phyloP scores from a whole-genome alignment of 2,113 vertebrate genomes.

The Cettia cetti region DNA sequence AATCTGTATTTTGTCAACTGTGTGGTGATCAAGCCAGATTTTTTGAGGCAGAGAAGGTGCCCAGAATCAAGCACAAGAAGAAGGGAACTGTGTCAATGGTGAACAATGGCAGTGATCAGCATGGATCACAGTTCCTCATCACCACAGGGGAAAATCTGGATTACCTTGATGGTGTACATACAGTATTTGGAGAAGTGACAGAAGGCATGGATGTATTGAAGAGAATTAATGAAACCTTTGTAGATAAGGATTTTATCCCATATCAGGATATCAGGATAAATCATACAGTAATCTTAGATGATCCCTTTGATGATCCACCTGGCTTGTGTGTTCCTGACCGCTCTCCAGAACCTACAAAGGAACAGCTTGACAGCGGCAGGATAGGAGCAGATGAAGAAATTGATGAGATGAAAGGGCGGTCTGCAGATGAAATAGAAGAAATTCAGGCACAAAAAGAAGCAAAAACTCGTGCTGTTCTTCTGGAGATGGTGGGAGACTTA shows the following conservation, averaged over 20 bases:
- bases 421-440: conserved; percentile 88
- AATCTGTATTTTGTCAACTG: no score
- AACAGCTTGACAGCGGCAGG: conserved; percentile 93
- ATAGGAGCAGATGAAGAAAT: conserved; percentile 97
- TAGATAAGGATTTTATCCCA: conserved; percentile 92
- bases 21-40: no score
- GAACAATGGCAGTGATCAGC: no score
- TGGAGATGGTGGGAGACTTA: conserved; percentile 87
- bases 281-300: conserved; percentile 95
- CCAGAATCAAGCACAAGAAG: no score
- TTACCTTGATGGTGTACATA: conserved; percentile 93
- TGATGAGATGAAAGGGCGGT: conserved; percentile 84
- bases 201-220: conserved; percentile 92
- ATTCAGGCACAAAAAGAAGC: conserved; percentile 91
- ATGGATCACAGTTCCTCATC: conserved; percentile 99
- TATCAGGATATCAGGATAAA: conserved; percentile 98
- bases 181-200: conserved; percentile 95
- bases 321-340: conserved; percentile 86
- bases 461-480: conserved; percentile 92
- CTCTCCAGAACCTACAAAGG: conserved; percentile 92
- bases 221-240: conserved; percentile 93
- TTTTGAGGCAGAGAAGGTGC: no score
- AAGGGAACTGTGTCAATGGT: no score
- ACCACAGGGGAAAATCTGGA: conserved; percentile 91
- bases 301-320: conserved; percentile 92